A percentile compares a stretch with the other conserved stretches of the same genome.
Conservation (phyloP, 2,888 invertebrate genomes). For the Baronia brevicornis region DNA sequence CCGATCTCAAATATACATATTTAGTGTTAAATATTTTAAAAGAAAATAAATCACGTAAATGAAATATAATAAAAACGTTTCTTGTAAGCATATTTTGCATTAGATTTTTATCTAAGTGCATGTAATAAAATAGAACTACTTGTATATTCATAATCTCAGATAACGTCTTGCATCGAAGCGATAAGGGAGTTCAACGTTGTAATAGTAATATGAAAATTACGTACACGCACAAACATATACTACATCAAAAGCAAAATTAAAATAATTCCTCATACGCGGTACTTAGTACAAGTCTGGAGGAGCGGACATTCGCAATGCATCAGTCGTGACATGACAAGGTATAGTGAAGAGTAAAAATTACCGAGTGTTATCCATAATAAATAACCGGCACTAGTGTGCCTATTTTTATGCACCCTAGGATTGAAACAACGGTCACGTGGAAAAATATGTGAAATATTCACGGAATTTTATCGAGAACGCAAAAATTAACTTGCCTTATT, state of each 20-base stretch:
- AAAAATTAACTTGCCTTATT: too few species aligned
- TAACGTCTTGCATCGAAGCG: too few species aligned
- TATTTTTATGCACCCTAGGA: conserved; percentile 25
- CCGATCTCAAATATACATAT: too few species aligned
- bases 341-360: conserved; percentile 52
- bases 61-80: too few species aligned
- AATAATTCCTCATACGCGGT: conserved; percentile 41
- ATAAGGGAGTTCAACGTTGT: too few species aligned
- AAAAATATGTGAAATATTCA: conserved; percentile 12
- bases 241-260: conserved; percentile 32
- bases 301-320: conserved; percentile 55
- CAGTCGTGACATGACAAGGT: conserved; percentile 38
- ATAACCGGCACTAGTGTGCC: conserved; percentile 19
- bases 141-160: too few species aligned
- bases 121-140: too few species aligned
- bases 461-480: too few species aligned
- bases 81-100: too few species aligned
- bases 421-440: conserved; percentile 19
- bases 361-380: conserved; percentile 27
- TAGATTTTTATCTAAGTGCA: too few species aligned
- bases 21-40: too few species aligned
- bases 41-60: too few species aligned
- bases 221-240: conserved; percentile 25
- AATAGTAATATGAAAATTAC: conserved; percentile 14
- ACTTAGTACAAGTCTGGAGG: conserved; percentile 52